Conservation (phyloP, 2,113 vertebrate genomes). For the Orthonyx spaldingii region DNA sequence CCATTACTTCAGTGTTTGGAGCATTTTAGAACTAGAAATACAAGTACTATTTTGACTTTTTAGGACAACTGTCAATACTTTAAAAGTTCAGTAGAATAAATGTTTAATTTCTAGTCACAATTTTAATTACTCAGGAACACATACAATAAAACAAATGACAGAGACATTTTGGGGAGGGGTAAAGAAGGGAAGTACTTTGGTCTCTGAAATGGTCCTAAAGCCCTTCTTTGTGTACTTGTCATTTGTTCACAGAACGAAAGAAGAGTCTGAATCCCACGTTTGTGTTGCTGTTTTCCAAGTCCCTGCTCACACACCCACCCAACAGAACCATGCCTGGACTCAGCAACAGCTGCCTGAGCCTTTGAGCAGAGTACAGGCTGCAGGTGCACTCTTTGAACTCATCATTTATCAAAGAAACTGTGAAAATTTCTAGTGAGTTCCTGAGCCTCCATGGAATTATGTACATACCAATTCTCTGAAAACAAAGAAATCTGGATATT, state of each 20-base stretch:
- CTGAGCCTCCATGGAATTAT: background rate
- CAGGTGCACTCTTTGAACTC: background rate
- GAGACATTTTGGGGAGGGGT: background rate
- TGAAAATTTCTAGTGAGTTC: background rate
- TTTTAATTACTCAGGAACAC: background rate
- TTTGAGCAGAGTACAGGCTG: background rate
- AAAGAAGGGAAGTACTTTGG: background rate
- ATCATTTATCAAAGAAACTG: background rate
- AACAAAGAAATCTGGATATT: background rate
- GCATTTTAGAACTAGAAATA: background rate
- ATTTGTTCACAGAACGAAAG: background rate
- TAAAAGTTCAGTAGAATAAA: background rate
- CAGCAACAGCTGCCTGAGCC: background rate
- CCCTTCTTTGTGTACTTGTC: background rate
- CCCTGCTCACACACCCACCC: background rate
- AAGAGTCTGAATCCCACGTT: background rate
- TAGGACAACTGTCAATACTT: background rate
- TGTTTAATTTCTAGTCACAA: background rate
- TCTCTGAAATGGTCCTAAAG: background rate
- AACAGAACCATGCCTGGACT: background rate
- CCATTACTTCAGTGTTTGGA: background rate
- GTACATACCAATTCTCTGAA: background rate
- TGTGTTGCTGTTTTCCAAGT: fast-evolving
- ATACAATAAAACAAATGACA: background rate
- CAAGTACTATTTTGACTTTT: background rate